phyloP scores from a whole-genome alignment of 1,140 invertebrate genomes.

The Thaumatotibia leucotreta region DNA sequence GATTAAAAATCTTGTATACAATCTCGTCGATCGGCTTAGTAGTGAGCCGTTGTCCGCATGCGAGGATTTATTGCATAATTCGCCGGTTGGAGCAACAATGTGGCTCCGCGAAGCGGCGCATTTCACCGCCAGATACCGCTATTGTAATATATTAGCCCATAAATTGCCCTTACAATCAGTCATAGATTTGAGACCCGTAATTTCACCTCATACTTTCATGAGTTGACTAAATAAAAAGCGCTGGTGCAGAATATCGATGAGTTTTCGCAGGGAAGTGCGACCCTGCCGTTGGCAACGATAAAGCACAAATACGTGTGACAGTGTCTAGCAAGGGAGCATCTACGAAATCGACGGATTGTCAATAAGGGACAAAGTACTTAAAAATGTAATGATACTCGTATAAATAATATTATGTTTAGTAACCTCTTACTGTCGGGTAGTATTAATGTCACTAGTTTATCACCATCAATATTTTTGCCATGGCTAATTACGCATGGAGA shows the following conservation, averaged over 20 bases:
- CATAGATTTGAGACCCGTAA: constrained; percentile 21
- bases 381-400: not conserved
- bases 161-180: constrained; percentile 33
- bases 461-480: too few species aligned
- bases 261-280: not conserved
- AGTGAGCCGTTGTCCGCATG: constrained; percentile 7
- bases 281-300: not conserved
- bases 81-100: constrained; percentile 23
- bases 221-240: constrained; percentile 7
- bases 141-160: constrained; percentile 36
- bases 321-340: not conserved
- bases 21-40: constrained; percentile 9
- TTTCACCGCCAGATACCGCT: constrained; percentile 28
- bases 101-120: constrained; percentile 16
- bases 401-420: too few species aligned
- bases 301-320: not conserved
- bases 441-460: too few species aligned
- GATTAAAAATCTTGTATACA: constrained; percentile 14
- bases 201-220: constrained; percentile 13
- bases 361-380: not conserved
- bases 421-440: too few species aligned
- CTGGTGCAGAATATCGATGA: not conserved
- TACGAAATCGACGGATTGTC: not conserved
- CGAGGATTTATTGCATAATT: constrained; percentile 27
- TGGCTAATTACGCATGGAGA: too few species aligned